Evolutionary conservation across 2,797 vertebrate genomes (phyloP), one percentile per base, ranked within the genome.

Genomic region (Parauchenoglanis ngamensis): DNA sequence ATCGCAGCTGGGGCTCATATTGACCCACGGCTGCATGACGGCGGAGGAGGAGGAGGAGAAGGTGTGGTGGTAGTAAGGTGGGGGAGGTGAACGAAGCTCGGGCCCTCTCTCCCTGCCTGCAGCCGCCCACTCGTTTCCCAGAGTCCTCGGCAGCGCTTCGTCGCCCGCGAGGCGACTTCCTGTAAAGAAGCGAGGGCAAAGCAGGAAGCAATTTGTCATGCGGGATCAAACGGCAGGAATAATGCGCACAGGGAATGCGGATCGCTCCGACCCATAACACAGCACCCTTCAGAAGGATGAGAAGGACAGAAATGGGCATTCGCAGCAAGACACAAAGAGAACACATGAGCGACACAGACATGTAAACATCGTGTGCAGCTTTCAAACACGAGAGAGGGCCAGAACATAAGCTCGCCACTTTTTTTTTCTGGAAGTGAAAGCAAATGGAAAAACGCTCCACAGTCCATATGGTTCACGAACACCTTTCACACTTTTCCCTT

Each of bases 171-270:
- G 89, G 91, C 84, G 91, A 94, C 95, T 95, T 95, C 95, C 94
- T 95, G 93, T 93, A 90, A 84, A 86, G 85, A 40, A 86, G 59
- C 61, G 57, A 87, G 70, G 72, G 87, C 93, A 92, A 93, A 85
- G 90, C 95, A 95, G 95, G 95, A 96, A 95, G 93, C 94, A 93
- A 95, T 95, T 94, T 94, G 94, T 95, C 93, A 95, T 86, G 91
- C 87, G 92, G 94, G 95, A 96, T 96, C 95, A 96, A 92, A 93
- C 92, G 84, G 91, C 93, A 92, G 63, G 44, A 90, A 93, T 92
- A 94, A 93, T 61, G 90, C 19, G 77, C 92, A 88, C 89, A 90
- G 88, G 80, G 91, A 52, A 75, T 21, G 35, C n/a, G 35, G 52
- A 25, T 5, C 68, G 21, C n/a, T 25, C 7, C 31, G 23, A 59